Base-by-base conservation (phyloP, 2,888 invertebrate species). In the Pegoplata infirma region DNA sequence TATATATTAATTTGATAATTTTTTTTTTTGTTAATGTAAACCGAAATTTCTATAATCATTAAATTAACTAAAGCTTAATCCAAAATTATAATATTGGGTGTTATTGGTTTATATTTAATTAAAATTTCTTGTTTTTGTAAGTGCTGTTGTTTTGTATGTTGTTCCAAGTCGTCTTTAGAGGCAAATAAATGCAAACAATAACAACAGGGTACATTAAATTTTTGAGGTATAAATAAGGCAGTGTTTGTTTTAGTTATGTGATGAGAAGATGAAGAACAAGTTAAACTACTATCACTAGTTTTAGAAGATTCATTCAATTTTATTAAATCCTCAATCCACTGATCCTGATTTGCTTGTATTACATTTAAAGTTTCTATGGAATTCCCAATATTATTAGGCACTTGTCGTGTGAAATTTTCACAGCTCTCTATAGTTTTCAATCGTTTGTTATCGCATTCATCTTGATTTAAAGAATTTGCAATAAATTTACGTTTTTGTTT, bases 121-220 rank as follows among this genome's bases (percentile, higher is more conserved):
- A 76, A 40, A 28, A 76, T 64, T 21, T 49, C 17, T n/a, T 47
- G 12, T n/a, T 49, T 63, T 32, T 63, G 28, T 46, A 56, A 44
- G 71, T 67, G 71, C 36, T 72, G 25, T 25, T 40, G 8, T 36
- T 67, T 67, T 56, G 46, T 63, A 56, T 83, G 83, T 21, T 74
- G 47, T 6, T 61, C 25, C 21, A 83, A 51, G 12, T 66, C 67
- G 12, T 36, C 17, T n/a, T 63, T 12, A 36, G 71, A 63, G n/a
- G 47, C 36, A 61, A 82, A 82, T 19, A 82, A 68, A 69, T 77
- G 82, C 53, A 80, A 74, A 56, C 83, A 83, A 69, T 82, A 83
- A 58, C 63, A 61, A 66, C 83, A 82, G 49, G 80, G 82, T 14
- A 64, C 55, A 19, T 59, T 46, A 12, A 19, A 40, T 59, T 44